phyloP scores from a whole-genome alignment of 2,888 invertebrate species.

The Aleiodes leptofemur region DNA sequence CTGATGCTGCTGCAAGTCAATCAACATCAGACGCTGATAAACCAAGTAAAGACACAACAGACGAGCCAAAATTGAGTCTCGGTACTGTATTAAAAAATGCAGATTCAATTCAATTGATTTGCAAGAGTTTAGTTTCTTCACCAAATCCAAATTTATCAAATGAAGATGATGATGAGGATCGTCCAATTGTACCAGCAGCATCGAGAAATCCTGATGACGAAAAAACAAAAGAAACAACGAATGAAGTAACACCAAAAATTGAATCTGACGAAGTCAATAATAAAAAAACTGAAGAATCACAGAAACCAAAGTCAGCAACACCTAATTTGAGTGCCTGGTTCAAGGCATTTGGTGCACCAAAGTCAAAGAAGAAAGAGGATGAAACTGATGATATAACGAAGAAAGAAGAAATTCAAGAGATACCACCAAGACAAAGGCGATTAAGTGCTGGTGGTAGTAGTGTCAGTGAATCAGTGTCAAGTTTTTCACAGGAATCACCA shows the following conservation, averaged over 20 bases:
- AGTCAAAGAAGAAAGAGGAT: conserved; percentile 81
- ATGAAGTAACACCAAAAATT: conserved; percentile 63
- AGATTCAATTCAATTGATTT: conserved; percentile 72
- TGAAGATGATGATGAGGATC: conserved; percentile 74
- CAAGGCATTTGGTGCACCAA: conserved; percentile 93
- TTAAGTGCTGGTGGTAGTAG: conserved; percentile 72
- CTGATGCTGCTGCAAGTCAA: conserved; percentile 77
- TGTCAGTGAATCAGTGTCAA: conserved; percentile 71
- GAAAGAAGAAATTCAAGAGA: conserved; percentile 72
- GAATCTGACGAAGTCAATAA: conserved; percentile 51
- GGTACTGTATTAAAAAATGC: conserved; percentile 84
- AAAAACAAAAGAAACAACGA: conserved; percentile 60
- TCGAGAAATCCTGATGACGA: conserved; percentile 61
- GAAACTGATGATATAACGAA: conserved; percentile 71
- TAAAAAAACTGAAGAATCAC: conserved; percentile 68
- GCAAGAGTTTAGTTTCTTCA: conserved; percentile 71
- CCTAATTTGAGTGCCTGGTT: conserved; percentile 95
- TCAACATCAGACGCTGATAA: conserved; percentile 80
- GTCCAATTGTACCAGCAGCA: conserved; percentile 56
- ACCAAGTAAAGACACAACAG: conserved; percentile 62
- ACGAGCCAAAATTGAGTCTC: conserved; percentile 87
- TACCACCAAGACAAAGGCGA: conserved; percentile 75
- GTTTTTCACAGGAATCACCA: conserved; percentile 79
- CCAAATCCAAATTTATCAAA: conserved; percentile 70
- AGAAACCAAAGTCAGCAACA: conserved; percentile 82